These are phyloP conservation scores for Pocillopora meandrina DNA, from an alignment of 92 coral and sea anemone genomes.

Conservation along the genomic window DNA sequence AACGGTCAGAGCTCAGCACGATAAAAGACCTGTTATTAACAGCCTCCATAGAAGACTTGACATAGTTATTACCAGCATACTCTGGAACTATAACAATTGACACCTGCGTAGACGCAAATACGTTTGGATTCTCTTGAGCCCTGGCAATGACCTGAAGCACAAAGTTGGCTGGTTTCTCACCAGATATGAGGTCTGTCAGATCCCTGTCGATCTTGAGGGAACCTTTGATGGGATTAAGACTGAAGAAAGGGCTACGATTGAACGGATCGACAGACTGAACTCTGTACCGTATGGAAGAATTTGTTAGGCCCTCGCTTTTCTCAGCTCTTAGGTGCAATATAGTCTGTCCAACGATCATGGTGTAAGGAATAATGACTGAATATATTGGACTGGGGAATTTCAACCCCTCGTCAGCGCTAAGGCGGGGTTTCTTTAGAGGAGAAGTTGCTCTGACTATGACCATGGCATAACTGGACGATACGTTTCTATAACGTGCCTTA, in stretches of 20 bases:
- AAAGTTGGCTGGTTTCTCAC: constrained; percentile 37
- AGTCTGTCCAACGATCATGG: constrained; percentile 56
- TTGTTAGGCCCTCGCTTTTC: constrained; percentile 31
- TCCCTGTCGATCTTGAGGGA: constrained; percentile 47
- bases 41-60: constrained; percentile 72
- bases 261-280: constrained; percentile 38
- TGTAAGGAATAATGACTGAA: constrained; percentile 74
- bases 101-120: constrained; percentile 62
- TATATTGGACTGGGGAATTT: constrained; percentile 67
- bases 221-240: constrained; percentile 41
- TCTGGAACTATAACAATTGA: constrained; percentile 86
- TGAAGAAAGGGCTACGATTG: constrained; percentile 33
- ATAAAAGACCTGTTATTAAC: constrained; percentile 56
- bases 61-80: constrained; percentile 77
- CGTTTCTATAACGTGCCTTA: constrained; percentile 72
- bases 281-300: constrained; percentile 50
- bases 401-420: neutral
- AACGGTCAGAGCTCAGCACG: constrained; percentile 31
- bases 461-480: constrained; percentile 47
- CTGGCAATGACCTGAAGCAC: constrained; percentile 50
- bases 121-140: constrained; percentile 47
- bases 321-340: constrained; percentile 62
- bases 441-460: constrained; percentile 61
- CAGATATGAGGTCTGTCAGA: constrained; percentile 21
- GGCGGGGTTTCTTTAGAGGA: neutral